Evolutionary conservation across 23 tunicate species (phyloP).

Genomic region (Trididemnum nubilum): DNA sequence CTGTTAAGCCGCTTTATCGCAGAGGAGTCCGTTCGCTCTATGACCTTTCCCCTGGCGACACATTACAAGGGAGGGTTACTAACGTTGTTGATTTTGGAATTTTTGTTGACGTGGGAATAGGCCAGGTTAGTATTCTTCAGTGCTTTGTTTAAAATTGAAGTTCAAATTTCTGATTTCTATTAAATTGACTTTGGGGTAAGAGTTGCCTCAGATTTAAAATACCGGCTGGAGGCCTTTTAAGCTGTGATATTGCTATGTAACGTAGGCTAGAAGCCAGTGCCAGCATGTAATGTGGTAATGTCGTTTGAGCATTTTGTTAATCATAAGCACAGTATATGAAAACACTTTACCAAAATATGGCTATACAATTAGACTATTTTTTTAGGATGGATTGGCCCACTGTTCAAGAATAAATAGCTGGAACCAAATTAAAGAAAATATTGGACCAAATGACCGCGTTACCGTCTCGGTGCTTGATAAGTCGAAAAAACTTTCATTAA

Average conservation of each 20-base stretch:
- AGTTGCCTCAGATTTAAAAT: no score
- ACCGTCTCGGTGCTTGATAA: slow-evolving; percentile 38
- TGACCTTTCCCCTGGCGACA: slow-evolving; percentile 41
- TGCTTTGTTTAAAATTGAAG: no score
- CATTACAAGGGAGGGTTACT: slow-evolving; percentile 56
- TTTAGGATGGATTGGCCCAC: slow-evolving; percentile 72
- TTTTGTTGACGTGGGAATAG: slow-evolving; percentile 86
- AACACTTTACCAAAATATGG: no score
- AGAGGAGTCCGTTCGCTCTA: slow-evolving; percentile 32
- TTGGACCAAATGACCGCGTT: slow-evolving; percentile 85
- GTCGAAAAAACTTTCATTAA: not conserved
- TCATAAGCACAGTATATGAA: no score
- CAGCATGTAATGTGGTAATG: no score
- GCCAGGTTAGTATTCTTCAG: slow-evolving; percentile 26
- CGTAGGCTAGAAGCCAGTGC: no score
- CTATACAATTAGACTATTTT: no score
- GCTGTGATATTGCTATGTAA: no score
- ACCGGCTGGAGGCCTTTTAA: no score
- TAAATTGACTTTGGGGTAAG: no score
- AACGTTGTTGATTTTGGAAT: slow-evolving; percentile 87
- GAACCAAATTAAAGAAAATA: slow-evolving; percentile 45
- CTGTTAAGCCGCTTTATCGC: slow-evolving; percentile 52
- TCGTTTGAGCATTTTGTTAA: no score
- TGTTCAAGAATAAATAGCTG: slow-evolving; percentile 49
- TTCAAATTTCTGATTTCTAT: no score